A percentile compares a stretch with the other conserved stretches of the same genome.
Evolutionary conservation across 2,888 invertebrate species (phyloP).

Genomic region (Autographa pulchrina): DNA sequence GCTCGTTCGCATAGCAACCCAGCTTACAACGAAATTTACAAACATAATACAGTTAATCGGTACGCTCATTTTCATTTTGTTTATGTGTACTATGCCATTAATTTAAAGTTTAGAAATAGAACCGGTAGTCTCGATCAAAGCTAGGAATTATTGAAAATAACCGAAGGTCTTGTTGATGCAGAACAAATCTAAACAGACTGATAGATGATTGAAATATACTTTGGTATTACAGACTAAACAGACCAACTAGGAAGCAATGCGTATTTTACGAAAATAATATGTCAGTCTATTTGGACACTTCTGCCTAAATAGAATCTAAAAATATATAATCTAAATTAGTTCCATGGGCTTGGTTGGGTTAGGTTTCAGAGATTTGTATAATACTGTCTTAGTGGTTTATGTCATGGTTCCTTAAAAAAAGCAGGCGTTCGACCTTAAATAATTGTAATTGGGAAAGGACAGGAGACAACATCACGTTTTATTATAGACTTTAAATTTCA

Average conservation of each 20-base stretch:
- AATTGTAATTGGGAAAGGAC: too few species aligned
- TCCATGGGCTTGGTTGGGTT: background rate
- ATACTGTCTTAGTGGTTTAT: too few species aligned
- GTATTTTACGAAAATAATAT: constrained; percentile 34
- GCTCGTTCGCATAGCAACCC: constrained; percentile 26
- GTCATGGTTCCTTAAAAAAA: too few species aligned
- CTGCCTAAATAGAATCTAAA: constrained; percentile 25
- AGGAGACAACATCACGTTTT: background rate
- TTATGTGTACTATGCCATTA: constrained; percentile 27
- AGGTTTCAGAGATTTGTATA: too few species aligned
- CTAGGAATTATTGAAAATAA: constrained; percentile 43
- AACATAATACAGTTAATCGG: constrained; percentile 30
- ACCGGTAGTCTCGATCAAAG: constrained; percentile 37
- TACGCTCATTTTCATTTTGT: constrained; percentile 34
- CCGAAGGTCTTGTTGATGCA: constrained; percentile 45
- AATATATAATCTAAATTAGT: constrained; percentile 1
- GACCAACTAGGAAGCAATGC: constrained; percentile 32
- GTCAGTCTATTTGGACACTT: constrained; percentile 21
- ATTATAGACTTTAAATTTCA: background rate
- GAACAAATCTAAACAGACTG: constrained; percentile 28
- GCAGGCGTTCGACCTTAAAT: too few species aligned
- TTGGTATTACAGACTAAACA: constrained; percentile 35
- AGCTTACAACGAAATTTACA: constrained; percentile 18
- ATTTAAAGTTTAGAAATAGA: constrained; percentile 42
- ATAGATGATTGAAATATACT: constrained; percentile 44